A percentile compares a stretch with the other conserved stretches of the same genome.
These are phyloP conservation scores for Microchirus variegatus DNA, from an alignment of 2,797 vertebrate genomes.

Conservation along the genomic window DNA sequence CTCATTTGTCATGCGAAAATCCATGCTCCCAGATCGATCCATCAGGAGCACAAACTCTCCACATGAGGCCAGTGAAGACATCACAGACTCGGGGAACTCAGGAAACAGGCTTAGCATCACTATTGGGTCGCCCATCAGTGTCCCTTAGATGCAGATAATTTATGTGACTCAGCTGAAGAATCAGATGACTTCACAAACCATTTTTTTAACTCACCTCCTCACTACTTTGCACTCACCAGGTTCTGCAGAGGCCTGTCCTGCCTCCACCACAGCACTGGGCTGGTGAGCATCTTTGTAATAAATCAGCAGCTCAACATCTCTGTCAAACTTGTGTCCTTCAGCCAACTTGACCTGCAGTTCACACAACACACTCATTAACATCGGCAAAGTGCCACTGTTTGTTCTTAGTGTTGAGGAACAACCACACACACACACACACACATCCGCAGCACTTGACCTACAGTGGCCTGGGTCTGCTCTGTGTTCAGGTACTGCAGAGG, in stretches of 20 bases:
- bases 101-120: constrained; percentile 89
- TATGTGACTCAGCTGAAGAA: too few species aligned
- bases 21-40: constrained; percentile 88
- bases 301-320: constrained; percentile 84
- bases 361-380: constrained; percentile 1
- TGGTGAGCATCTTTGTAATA: constrained; percentile 83
- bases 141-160: constrained; percentile 59
- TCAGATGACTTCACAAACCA: too few species aligned
- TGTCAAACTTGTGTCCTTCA: constrained; percentile 84
- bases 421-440: background rate
- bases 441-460: constrained; percentile 64
- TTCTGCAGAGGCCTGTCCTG: constrained; percentile 59
- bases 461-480: constrained; percentile 80
- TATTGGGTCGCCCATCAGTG: constrained; percentile 82
- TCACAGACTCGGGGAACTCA: constrained; percentile 72
- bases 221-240: constrained; percentile 67
- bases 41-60: constrained; percentile 89
- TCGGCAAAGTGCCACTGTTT: background rate
- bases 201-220: background rate
- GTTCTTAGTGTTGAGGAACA: background rate
- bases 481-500: constrained; percentile 74
- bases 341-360: constrained; percentile 79
- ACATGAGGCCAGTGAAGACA: constrained; percentile 50
- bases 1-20: background rate
- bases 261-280: constrained; percentile 83